Base-by-base conservation (phyloP, 2,888 invertebrate species). In the Drosophila crucigera region DNA sequence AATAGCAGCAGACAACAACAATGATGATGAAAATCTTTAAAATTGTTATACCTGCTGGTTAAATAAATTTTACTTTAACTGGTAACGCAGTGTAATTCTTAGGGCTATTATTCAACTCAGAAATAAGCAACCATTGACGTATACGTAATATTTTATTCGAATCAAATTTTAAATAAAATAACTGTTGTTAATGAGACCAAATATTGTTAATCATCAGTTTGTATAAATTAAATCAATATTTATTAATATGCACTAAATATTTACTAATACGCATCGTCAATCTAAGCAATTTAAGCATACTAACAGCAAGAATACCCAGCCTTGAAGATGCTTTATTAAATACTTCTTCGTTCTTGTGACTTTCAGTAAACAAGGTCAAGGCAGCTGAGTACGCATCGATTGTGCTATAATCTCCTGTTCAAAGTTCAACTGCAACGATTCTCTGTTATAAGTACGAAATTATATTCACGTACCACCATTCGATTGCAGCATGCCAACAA, bases 391-490 rank as follows among this genome's bases (percentile, higher is more conserved):
- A 54, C 28, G 9, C 14, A 53, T 73, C 64, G 67, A 76, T 76
- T 62, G 64, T 19, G 47, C 22, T 2, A 16, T 25, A 56, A 68
- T 56, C 35, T 41, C 35, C 37, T 79, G 68, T 64, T 55, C 62
- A 63, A 64, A 68, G 35, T 19, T 73, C 43, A 59, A 55, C 35
- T 31, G 30, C 43, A 67, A 25, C 50, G 63, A 49, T 68, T 54
- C 54, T 73, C 67, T 68, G 69, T 68, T 52, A 59, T 50, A 74
- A 59, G 49, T 52, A 50, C 30, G 28, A 61, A 64, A 65, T 70
- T 68, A 80, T 74, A 78, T 52, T 16, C 70, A 89, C 84, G 86
- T 89, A 86, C 71, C 68, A 61, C 62, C 37, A 63, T 78, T 52
- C 56, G 39, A 54, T 65, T 67, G 62, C 54, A 49, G 55, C 67